Evolutionary conservation across 2,888 invertebrate genomes (phyloP).

Genomic region (Euplagia quadripunctaria): DNA sequence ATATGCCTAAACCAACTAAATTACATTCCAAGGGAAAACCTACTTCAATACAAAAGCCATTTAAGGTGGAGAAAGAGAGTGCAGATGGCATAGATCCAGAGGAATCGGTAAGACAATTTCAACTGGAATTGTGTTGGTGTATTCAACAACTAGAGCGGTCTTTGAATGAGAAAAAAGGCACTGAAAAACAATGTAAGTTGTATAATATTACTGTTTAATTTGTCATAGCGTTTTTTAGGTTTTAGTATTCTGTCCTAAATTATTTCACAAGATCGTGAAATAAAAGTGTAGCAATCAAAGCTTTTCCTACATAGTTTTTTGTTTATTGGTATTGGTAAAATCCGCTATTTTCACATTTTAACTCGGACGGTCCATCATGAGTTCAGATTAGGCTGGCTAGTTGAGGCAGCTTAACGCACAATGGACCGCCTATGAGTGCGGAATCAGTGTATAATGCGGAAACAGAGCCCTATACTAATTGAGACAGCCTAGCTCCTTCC

Average conservation of each 20-base stretch:
- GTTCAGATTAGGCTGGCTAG: too few species aligned
- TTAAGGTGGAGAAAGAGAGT: constrained; percentile 67
- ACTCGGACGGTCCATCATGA: too few species aligned
- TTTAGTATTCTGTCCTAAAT: background rate
- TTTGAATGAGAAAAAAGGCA: constrained; percentile 88
- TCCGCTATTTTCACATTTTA: too few species aligned
- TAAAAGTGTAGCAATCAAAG: background rate
- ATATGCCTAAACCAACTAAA: constrained; percentile 81
- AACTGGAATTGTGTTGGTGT: constrained; percentile 93
- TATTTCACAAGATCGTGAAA: background rate
- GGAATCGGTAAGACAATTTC: constrained; percentile 89
- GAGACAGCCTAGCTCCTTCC: too few species aligned
- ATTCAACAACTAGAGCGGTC: constrained; percentile 90
- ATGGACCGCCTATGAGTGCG: too few species aligned
- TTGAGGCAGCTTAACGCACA: too few species aligned
- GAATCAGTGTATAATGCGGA: too few species aligned
- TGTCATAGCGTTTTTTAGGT: background rate
- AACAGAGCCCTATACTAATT: too few species aligned
- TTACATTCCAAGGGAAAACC: constrained; percentile 79
- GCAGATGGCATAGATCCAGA: constrained; percentile 68
- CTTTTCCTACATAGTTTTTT: background rate
- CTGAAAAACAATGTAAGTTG: constrained; percentile 86
- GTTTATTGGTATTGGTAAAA: too few species aligned
- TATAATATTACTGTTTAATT: background rate
- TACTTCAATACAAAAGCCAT: constrained; percentile 75